Percentiles rank a stretch among this genome's conserved stretches.
Evolutionary conservation across 2,888 invertebrate genomes (phyloP).

Genomic region (Hydrotaea diabolus): DNA sequence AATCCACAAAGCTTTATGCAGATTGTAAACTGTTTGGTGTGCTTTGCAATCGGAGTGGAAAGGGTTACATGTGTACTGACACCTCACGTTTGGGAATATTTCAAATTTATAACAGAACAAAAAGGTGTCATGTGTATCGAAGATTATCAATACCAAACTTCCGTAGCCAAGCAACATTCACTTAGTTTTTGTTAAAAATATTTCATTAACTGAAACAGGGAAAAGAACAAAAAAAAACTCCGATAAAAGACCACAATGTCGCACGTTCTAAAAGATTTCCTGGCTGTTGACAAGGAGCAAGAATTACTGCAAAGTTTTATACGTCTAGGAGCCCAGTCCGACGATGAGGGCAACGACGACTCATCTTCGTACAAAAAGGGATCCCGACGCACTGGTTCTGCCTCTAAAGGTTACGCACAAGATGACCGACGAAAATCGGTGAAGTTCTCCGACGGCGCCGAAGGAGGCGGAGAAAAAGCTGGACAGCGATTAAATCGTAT

Average conservation of each 20-base stretch:
- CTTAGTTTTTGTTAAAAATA: neutral
- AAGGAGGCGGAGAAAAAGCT: conserved; percentile 62
- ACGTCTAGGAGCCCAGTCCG: conserved; percentile 85
- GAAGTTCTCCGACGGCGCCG: conserved; percentile 68
- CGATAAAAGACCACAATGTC: conserved; percentile 71
- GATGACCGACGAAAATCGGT: conserved; percentile 68
- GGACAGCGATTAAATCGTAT: conserved; percentile 74
- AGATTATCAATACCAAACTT: conserved; percentile 42
- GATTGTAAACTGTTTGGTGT: too few relatives aligned
- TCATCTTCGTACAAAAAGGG: conserved; percentile 62
- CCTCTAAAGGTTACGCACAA: conserved; percentile 49
- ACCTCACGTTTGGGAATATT: too few relatives aligned
- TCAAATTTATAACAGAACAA: neutral
- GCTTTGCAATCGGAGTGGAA: too few relatives aligned
- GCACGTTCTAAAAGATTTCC: conserved; percentile 83
- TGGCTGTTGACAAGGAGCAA: conserved; percentile 86
- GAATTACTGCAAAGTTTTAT: conserved; percentile 91
- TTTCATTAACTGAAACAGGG: neutral
- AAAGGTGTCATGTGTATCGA: conserved; percentile 55
- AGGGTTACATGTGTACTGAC: too few relatives aligned
- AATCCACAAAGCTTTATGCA: neutral
- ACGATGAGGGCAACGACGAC: conserved; percentile 81
- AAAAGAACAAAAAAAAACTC: neutral
- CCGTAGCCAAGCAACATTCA: conserved; percentile 57
- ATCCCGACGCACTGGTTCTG: conserved; percentile 34